Conservation (phyloP, 1,140 invertebrate genomes). For the Meloidogyne hapla region DNA sequence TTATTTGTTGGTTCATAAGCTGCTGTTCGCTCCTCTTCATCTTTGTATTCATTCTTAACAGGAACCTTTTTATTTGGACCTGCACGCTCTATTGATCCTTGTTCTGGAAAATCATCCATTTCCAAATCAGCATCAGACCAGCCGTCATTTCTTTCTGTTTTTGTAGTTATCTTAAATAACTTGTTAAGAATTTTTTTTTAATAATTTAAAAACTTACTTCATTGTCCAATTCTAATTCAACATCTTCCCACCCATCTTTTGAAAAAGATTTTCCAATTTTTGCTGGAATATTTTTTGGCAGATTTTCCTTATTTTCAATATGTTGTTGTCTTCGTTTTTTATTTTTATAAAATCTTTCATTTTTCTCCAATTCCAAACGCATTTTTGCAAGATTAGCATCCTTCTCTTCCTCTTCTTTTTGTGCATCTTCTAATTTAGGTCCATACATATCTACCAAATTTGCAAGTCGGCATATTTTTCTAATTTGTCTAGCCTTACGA, state of each 20-base stretch:
- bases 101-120: neutral
- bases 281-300: neutral
- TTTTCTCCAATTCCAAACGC: conserved; percentile 7
- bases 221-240: neutral
- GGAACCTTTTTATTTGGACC: neutral
- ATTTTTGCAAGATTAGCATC: conserved; percentile 13
- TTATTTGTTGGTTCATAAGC: neutral
- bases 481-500: conserved; percentile 44
- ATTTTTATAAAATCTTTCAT: conserved; percentile 4
- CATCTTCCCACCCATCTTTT: conserved; percentile 16
- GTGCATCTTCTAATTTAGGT: conserved; percentile 14
- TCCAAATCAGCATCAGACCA: conserved; percentile 21
- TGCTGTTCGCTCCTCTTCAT: neutral
- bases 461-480: conserved; percentile 46
- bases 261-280: neutral
- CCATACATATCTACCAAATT: conserved; percentile 53
- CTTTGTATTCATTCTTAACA: neutral
- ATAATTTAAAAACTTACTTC: neutral
- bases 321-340: conserved; percentile 9
- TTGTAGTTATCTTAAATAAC: neutral
- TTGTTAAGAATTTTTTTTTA: neutral
- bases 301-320: conserved; percentile 10
- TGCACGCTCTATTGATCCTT: neutral
- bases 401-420: conserved; percentile 37
- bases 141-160: conserved; percentile 15